A percentile compares a stretch with the other conserved stretches of the same genome.
Evolutionary conservation across 1,140 invertebrate species (phyloP).

Genomic region (Leptopilina boulardi): DNA sequence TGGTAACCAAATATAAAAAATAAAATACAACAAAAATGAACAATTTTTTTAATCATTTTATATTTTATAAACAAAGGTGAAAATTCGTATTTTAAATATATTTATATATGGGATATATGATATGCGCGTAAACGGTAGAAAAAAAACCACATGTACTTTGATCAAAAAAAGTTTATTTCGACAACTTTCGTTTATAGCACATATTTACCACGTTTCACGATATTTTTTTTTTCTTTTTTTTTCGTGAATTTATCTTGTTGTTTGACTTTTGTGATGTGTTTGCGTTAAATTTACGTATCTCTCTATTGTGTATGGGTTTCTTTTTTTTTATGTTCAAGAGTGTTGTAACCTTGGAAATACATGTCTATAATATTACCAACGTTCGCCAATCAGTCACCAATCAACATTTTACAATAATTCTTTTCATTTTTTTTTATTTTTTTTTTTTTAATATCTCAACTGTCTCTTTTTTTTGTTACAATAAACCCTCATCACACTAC

Average conservation of each 20-base stretch:
- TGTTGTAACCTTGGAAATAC: conserved; percentile 64
- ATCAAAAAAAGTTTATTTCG: conserved; percentile 65
- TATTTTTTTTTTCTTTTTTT: too few species aligned
- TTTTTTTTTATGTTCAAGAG: too few species aligned
- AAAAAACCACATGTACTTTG: conserved; percentile 27
- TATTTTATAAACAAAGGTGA: not conserved
- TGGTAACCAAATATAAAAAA: too few species aligned
- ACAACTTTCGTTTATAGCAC: conserved; percentile 64
- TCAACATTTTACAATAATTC: not conserved
- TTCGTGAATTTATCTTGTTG: conserved; percentile 23
- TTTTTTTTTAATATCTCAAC: not conserved
- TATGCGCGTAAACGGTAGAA: not conserved
- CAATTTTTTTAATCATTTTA: too few species aligned
- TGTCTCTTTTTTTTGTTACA: too few species aligned
- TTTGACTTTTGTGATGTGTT: conserved; percentile 37
- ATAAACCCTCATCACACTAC: too few species aligned
- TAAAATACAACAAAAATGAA: too few species aligned
- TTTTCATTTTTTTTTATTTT: not conserved
- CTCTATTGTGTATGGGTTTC: conserved; percentile 58
- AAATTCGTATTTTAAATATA: too few species aligned
- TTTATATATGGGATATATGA: not conserved
- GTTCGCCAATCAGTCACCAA: conserved; percentile 30
- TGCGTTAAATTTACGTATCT: conserved; percentile 38
- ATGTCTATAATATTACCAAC: conserved; percentile 49
- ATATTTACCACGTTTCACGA: conserved; percentile 52